Conservation (phyloP, 2,113 vertebrate species). For the Corynorhinus townsendii region DNA sequence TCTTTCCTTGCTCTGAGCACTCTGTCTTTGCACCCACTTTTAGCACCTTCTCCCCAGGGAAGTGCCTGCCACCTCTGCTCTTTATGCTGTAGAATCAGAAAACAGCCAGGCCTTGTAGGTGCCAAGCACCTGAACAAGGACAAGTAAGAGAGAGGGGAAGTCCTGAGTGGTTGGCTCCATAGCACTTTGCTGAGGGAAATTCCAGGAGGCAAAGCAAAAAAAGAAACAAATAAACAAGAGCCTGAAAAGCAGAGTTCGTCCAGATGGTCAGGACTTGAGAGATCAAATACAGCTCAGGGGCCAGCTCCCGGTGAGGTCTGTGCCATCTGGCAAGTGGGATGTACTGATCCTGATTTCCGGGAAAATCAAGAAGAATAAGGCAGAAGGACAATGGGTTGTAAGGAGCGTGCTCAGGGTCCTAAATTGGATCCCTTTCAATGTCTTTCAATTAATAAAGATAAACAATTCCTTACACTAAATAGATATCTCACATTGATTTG, state of each 20-base stretch:
- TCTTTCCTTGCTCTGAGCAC: neutral
- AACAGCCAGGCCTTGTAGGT: fast-evolving
- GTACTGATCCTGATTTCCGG: fast-evolving
- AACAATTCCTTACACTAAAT: neutral
- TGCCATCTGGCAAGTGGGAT: neutral
- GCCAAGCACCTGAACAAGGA: no score
- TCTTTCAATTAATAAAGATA: neutral
- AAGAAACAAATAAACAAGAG: neutral
- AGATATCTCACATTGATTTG: neutral
- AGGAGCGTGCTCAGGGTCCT: fast-evolving
- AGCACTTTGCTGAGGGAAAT: neutral
- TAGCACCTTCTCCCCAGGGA: neutral
- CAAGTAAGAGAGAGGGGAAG: fast-evolving
- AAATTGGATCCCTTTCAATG: neutral
- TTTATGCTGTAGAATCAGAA: no score
- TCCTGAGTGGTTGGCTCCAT: fast-evolving
- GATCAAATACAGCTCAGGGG: fast-evolving
- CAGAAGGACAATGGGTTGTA: neutral
- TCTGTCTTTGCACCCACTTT: no score
- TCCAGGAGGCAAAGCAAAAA: neutral
- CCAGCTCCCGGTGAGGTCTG: fast-evolving
- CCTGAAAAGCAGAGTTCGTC: neutral
- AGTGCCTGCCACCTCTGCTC: neutral
- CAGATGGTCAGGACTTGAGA: no score
- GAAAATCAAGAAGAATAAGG: neutral